These are phyloP conservation scores for Narcine bancroftii DNA, from an alignment of 2,113 vertebrate species.

Conservation along the genomic window DNA sequence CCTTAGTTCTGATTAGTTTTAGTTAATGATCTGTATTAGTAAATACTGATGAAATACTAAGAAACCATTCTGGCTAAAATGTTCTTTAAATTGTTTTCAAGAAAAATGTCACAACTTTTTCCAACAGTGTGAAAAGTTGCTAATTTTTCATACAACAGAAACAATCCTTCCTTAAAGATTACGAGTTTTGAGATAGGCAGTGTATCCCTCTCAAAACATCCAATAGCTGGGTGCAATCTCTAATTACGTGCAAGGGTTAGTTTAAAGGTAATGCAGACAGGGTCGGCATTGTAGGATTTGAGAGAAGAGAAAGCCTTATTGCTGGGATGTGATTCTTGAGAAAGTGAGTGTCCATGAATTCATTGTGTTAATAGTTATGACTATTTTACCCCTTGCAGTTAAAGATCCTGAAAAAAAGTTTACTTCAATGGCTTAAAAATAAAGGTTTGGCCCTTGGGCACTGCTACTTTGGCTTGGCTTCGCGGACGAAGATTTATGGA, in stretches of 20 bases:
- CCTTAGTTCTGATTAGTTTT: neutral
- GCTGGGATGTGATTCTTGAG: neutral
- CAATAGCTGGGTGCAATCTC: neutral
- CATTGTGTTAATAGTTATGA: neutral
- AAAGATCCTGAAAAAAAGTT: neutral
- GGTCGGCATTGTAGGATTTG: neutral
- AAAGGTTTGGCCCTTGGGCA: neutral
- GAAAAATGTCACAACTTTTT: neutral
- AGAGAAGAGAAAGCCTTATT: neutral
- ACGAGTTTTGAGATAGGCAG: no score
- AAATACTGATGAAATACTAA: neutral
- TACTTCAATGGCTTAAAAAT: neutral
- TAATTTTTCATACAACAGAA: neutral
- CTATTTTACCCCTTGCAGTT: neutral
- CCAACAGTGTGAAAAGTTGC: neutral
- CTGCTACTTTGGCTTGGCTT: no score
- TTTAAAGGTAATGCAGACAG: neutral
- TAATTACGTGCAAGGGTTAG: neutral
- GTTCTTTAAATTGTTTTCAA: neutral
- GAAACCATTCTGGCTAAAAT: neutral
- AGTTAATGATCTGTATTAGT: neutral
- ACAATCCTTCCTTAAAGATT: neutral
- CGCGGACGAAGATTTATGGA: no score
- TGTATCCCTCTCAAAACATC: neutral
- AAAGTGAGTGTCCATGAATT: neutral